Evolutionary conservation across 2,888 invertebrate species (phyloP), one percentile per base, ranked within the genome.

Genomic region (Hydropsyche betteni): DNA sequence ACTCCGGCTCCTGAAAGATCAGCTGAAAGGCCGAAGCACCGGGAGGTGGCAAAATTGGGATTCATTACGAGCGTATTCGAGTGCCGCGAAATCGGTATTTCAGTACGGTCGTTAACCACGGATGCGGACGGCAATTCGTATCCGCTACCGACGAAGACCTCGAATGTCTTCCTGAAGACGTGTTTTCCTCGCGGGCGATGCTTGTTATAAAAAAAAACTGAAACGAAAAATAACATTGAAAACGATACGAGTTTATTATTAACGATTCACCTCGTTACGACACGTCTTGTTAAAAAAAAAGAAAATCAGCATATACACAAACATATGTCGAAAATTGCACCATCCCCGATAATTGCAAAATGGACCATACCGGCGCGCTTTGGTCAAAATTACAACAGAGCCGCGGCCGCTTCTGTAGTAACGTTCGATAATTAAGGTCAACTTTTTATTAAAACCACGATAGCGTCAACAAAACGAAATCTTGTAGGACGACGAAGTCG

Each of bases 381-480:
- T 71, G 68, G 58, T 76, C 64, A 68, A 73, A 71, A 76, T 76
- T 76, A 61, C 76, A 68, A 76, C 76, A 76, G 73, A 70, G 16
- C 38, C 36, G 34, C 75, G 55, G 16, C 38, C 58, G 34, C 75
- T 78, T 76, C 58, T 73, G 78, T 75, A 76, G 78, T 73, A 75
- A 78, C 75, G 73, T 76, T 74, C 75, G 69, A 78, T 78, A 78
- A 78, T 78, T 78, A 78, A 78, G 78, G 76, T 78, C 78, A 78
- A 53, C 74, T 76, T 76, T 76, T 61, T 69, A 38, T 12, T 55
- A 55, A 55, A 55, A 16, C 55, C 6, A n/a, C n/a, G 16, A n/a
- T 16, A 16, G 6, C 55, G 55, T 55, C 55, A n/a, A 55, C 6
- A 55, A 55, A 55, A 16, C 55, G 64, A 64, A 36, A 64, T n/a